Base-by-base conservation (phyloP, 2,888 invertebrate species). In the Meiosimyza decipiens region DNA sequence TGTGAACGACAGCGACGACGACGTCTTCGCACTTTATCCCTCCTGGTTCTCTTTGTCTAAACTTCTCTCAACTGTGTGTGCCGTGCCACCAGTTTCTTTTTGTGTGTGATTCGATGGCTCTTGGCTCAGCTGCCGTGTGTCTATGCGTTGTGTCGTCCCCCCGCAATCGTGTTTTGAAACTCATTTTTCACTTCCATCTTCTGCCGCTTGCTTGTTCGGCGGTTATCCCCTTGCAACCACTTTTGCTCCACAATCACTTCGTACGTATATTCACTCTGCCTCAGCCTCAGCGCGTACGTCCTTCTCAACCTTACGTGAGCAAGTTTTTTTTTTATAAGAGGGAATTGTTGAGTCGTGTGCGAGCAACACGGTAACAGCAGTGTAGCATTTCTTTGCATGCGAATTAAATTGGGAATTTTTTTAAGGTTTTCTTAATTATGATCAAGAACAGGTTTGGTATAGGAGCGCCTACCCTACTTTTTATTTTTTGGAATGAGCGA, bases 1-100 rank as follows among this genome's bases (percentile, higher is more conserved):
- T 74, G 73, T 74, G 63, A 71, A 55, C 73, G 73, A 69, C 73
- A 70, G 71, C 71, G 74, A 66, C 71, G 74, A 66, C 71, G 70
- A 71, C 72, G 71, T 71, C 74, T 71, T 72, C 55, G 49, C 40
- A 16, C 55, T 55, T 57, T 55, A 47, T n/a, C 57, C 47, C 57
- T 47, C n/a, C 33, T 49, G 16, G 22, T 15, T 22, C 59, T 9
- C 40, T 40, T 40, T 40, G 40, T 28, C 22, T 13, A 51, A 51
- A 28, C 40, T 40, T 40, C 40, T 40, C 40, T 50, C 15, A 15
- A 22, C 50, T 28, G 6, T 40, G 6, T 40, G 40, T 9, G 40
- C 40, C 9, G 40, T 40, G 40, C 40, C 9, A 9, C 40, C 11
- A 51, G 18, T 51, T 28, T 64, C 50, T 64, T 40, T 40, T 40